phyloP scores from a whole-genome alignment of 2,113 vertebrate genomes.

The Bombycilla garrulus region DNA sequence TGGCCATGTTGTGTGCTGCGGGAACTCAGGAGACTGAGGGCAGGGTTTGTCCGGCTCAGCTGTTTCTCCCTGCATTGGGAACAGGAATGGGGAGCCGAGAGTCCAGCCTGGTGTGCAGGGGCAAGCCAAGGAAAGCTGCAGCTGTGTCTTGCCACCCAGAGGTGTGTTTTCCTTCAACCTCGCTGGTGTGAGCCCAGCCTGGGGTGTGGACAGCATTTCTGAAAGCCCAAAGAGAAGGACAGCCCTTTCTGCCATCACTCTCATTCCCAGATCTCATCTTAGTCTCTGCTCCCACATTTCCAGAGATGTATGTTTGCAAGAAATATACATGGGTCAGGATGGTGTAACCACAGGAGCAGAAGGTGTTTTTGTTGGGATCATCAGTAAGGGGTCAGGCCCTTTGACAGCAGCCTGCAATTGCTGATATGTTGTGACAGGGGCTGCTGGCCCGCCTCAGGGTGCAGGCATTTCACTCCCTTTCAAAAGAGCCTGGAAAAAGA shows the following conservation, averaged over 20 bases:
- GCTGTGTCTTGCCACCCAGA: not conserved
- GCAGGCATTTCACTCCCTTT: not conserved
- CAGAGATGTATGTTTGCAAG: not conserved
- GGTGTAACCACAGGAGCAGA: accelerated
- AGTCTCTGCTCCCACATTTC: not conserved
- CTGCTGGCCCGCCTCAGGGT: not conserved
- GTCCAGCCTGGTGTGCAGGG: not conserved
- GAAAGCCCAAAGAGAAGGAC: not conserved
- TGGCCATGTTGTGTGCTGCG: not conserved
- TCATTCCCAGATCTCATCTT: not conserved
- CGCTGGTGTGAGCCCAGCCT: not conserved
- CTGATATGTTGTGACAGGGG: not conserved
- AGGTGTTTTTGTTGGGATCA: not conserved
- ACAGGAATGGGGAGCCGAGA: not conserved
- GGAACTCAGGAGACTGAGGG: not conserved
- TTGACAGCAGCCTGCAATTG: not conserved
- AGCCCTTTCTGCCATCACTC: not conserved
- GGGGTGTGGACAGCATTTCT: not conserved
- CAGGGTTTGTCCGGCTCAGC: not conserved
- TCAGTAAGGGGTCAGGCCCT: not conserved
- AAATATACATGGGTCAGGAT: not conserved
- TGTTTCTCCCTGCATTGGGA: not conserved
- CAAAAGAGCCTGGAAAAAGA: not conserved
- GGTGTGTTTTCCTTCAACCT: accelerated
- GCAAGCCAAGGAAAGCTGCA: not conserved